A percentile compares a stretch with the other conserved stretches of the same genome.
Conservation (phyloP, 2,888 invertebrate species). For the Mayetiola destructor region DNA sequence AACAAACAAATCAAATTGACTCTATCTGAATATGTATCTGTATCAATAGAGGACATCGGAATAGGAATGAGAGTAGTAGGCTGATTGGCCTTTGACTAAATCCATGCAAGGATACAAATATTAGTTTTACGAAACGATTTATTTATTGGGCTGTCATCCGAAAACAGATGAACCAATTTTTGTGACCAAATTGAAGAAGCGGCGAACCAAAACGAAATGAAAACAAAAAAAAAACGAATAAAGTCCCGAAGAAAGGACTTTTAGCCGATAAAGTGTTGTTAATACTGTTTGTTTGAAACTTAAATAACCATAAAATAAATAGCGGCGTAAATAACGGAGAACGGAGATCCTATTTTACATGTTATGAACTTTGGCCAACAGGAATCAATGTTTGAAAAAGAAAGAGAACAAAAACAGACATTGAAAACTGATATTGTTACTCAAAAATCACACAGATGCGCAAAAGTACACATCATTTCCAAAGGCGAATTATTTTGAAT, state of each 20-base stretch:
- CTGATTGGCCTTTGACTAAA: background rate
- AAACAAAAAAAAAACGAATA: background rate
- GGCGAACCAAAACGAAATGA: background rate
- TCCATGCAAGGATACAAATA: conserved; percentile 6
- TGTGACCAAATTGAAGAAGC: too few species aligned
- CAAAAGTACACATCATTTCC: too few species aligned
- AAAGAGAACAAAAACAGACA: background rate
- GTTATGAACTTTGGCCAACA: background rate
- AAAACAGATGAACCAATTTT: conserved; percentile 8
- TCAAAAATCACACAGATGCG: too few species aligned
- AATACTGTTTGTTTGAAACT: conserved; percentile 6
- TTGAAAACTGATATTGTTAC: too few species aligned
- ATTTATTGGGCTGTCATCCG: background rate
- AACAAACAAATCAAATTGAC: background rate
- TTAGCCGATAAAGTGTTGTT: conserved; percentile 5
- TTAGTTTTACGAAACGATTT: background rate
- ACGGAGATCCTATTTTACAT: background rate
- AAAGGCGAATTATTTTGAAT: too few species aligned
- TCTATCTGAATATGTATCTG: background rate
- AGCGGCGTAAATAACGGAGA: background rate
- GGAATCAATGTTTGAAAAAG: background rate
- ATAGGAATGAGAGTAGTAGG: too few species aligned
- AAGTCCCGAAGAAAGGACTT: background rate
- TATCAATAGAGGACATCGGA: too few species aligned
- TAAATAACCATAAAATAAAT: conserved; percentile 13